A percentile compares a stretch with the other conserved stretches of the same genome.
Evolutionary conservation across 2,888 invertebrate genomes (phyloP).

Genomic region (Conchocele bisecta): DNA sequence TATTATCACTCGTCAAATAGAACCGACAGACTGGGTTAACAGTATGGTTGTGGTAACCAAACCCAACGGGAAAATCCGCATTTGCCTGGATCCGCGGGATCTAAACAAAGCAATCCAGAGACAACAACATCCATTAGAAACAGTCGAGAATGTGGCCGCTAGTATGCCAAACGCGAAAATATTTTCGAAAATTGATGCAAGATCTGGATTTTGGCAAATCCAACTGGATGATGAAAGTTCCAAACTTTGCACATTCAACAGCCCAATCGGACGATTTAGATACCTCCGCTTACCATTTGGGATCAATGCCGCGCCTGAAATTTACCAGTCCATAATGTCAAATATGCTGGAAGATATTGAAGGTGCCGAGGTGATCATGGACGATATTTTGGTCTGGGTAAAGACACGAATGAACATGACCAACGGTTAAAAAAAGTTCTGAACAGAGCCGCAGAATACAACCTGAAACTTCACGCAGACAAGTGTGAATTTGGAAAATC

Average conservation of each 20-base stretch:
- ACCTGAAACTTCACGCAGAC: slow-evolving; percentile 6
- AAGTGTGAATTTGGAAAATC: slow-evolving; percentile 33
- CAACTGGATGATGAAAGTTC: slow-evolving; percentile 25
- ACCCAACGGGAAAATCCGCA: slow-evolving; percentile 20
- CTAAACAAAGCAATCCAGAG: slow-evolving; percentile 49
- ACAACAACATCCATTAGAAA: slow-evolving; percentile 48
- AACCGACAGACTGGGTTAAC: slow-evolving; percentile 60
- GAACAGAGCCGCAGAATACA: not conserved
- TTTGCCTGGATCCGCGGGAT: slow-evolving; percentile 59
- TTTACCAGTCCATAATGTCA: slow-evolving; percentile 26
- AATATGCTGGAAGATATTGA: slow-evolving; percentile 37
- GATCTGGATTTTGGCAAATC: slow-evolving; percentile 37
- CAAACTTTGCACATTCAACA: slow-evolving; percentile 41
- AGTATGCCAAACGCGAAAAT: slow-evolving; percentile 39
- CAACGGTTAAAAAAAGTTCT: slow-evolving; percentile 19
- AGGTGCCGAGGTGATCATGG: slow-evolving; percentile 35
- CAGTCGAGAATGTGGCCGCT: slow-evolving; percentile 46
- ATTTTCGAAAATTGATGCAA: slow-evolving; percentile 36
- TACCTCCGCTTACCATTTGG: slow-evolving; percentile 39
- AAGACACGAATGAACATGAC: slow-evolving; percentile 27
- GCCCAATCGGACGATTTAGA: slow-evolving; percentile 34
- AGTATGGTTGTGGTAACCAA: slow-evolving; percentile 55
- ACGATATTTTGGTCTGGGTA: slow-evolving; percentile 46
- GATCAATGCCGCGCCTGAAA: slow-evolving; percentile 36
- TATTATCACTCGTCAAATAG: slow-evolving; percentile 40